A percentile compares a stretch with the other conserved stretches of the same genome.
Evolutionary conservation across 2,888 invertebrate species (phyloP).

Genomic region (Linnaemya vulpina): DNA sequence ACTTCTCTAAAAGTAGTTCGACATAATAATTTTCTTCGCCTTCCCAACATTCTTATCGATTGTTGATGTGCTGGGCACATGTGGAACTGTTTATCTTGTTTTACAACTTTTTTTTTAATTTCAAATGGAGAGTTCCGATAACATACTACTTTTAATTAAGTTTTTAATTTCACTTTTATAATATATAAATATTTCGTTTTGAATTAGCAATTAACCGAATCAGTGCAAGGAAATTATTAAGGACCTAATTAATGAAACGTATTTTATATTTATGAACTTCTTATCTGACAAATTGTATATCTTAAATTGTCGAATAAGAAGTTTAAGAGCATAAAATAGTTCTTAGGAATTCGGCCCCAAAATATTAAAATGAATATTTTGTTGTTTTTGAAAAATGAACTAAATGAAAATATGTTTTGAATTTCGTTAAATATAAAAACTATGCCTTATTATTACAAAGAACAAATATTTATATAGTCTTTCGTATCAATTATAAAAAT

Average conservation of each 20-base stretch:
- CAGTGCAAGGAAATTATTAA: slow-evolving; percentile 15
- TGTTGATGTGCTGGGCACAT: no score
- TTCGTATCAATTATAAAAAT: slow-evolving; percentile 62
- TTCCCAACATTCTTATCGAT: no score
- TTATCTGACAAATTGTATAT: no score
- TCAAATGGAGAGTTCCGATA: slow-evolving; percentile 14
- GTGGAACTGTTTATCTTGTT: no score
- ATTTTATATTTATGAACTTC: no score
- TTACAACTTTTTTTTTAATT: background rate
- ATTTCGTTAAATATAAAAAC: slow-evolving; percentile 59
- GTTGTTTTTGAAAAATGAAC: slow-evolving; percentile 23
- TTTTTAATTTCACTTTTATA: background rate
- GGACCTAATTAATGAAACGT: no score
- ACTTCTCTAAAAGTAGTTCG: no score
- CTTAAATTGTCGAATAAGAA: no score
- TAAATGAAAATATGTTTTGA: slow-evolving; percentile 40
- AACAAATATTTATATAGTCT: slow-evolving; percentile 64
- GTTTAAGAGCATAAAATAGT: no score
- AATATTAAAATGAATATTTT: background rate
- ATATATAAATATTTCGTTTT: background rate
- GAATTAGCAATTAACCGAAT: background rate
- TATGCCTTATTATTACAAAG: slow-evolving; percentile 61
- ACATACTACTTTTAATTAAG: background rate
- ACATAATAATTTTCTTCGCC: no score
- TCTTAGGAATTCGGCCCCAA: no score